Evolutionary conservation across 2,888 invertebrate genomes (phyloP), one percentile per base, ranked within the genome.

Genomic region (Leptarthrus brevirostris): DNA sequence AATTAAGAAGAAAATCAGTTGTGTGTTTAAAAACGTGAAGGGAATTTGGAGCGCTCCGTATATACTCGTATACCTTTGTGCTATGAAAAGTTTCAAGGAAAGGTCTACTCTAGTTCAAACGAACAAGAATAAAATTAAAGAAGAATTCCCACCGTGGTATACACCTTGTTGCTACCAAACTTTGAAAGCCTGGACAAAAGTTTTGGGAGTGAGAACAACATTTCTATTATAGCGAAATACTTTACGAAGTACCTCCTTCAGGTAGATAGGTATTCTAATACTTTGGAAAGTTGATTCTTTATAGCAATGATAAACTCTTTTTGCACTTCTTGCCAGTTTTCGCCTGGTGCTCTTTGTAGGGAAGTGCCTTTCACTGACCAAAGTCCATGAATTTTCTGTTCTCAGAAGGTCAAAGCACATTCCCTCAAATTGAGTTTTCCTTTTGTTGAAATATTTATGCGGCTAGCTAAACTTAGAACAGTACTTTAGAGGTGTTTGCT

Each of bases 371-470:
- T 16, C 24, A 56, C 56, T 56, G 56, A 56, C 56, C 56, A 56
- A 56, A 56, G 30, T 56, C 26, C 56, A 56, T 56, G 56, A 56
- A 56, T 56, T 56, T 56, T 56, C 56, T 26, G 26, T 56, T 56
- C 26, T n/a, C 26, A 56, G 26, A 56, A 30, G 56, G 22, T 56
- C 30, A 12, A 8, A 16, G 56, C 56, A 56, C 56, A 56, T 56
- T 56, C 56, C 26, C 56, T 56, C 26, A 56, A 56, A 56, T 56
- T 56, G 56, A 56, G 26, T 56, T 56, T 56, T 56, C 56, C 56
- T 30, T 56, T 56, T 56, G 56, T 56, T 56, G 30, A 56, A 56
- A 56, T 24, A 56, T 56, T 56, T 56, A 56, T 56, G 34, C 14
- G n/a, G n/a, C 44, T 12, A 12, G 16, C 44, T 44, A 3, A 14